phyloP scores from a whole-genome alignment of 37 sponge, comb jelly and placozoan genomes.

The Ianthella basta region DNA sequence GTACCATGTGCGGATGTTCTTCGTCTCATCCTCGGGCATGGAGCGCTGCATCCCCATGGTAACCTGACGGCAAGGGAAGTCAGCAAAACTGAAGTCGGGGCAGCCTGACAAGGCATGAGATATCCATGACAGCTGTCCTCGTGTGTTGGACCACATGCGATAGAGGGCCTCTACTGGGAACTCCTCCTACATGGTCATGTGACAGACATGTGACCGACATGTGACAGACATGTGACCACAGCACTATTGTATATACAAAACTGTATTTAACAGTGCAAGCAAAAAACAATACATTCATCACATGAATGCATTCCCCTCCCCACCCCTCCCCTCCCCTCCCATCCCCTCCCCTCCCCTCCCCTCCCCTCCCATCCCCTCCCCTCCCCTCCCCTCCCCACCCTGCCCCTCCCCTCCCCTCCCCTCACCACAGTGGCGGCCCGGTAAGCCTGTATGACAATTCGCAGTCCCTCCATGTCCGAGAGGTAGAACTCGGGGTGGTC shows the following conservation, averaged over 20 bases:
- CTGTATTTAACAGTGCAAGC: too few relatives aligned
- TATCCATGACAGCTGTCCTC: conserved; percentile 87
- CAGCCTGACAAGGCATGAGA: conserved; percentile 77
- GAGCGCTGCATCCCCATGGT: conserved; percentile 18
- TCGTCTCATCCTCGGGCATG: conserved; percentile 49
- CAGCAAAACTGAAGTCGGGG: conserved; percentile 86
- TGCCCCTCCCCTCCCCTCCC: background rate
- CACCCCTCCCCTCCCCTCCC: too few relatives aligned
- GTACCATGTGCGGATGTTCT: conserved; percentile 45
- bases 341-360: too few relatives aligned
- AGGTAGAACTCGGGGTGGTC: conserved; percentile 94
- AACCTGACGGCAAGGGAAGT: conserved; percentile 47
- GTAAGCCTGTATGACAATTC: conserved; percentile 83
- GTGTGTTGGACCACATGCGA: conserved; percentile 65
- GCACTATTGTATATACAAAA: too few relatives aligned
- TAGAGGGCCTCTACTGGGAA: conserved; percentile 87
- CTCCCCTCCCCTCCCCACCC: background rate
- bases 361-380: too few relatives aligned
- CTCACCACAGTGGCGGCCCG: conserved; percentile 49
- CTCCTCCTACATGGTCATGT: conserved; percentile 29
- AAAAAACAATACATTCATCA: too few relatives aligned
- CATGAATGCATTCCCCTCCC: too few relatives aligned
- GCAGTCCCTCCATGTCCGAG: conserved; percentile 84
- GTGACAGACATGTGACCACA: background rate
- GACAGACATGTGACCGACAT: background rate